A percentile compares a stretch with the other conserved stretches of the same genome.
Evolutionary conservation across 37 sponge, comb jelly and placozoan species (phyloP).

Genomic region (Spongia lamella): DNA sequence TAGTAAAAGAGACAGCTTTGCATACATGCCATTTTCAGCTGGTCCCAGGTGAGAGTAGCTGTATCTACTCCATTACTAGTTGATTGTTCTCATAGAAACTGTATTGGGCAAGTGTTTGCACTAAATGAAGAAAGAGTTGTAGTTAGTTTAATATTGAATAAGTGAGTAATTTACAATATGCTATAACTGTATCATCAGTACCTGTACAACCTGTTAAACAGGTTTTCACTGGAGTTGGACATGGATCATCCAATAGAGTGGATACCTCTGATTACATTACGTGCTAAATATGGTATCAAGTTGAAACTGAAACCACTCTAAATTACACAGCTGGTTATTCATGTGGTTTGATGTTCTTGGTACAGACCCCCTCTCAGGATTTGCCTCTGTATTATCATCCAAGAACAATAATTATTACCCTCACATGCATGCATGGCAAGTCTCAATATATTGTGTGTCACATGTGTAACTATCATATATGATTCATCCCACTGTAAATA

Average conservation of each 20-base stretch:
- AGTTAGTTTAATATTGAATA: conserved; percentile 51
- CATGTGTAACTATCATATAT: no score
- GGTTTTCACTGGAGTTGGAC: not conserved
- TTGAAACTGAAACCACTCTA: not conserved
- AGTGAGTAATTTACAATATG: conserved; percentile 41
- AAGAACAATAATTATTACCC: no score
- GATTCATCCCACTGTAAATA: no score
- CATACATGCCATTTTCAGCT: conserved; percentile 83
- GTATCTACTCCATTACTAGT: not conserved
- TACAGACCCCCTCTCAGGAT: no score
- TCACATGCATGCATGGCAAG: no score
- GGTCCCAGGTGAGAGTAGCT: conserved; percentile 55
- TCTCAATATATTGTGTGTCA: no score
- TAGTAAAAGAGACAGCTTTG: conserved; percentile 39
- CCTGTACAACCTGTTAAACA: not conserved
- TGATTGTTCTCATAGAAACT: conserved; percentile 63
- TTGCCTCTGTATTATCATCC: no score
- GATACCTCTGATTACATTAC: not conserved
- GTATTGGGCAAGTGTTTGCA: conserved; percentile 87
- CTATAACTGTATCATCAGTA: no score
- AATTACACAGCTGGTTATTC: no score
- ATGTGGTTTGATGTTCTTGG: no score
- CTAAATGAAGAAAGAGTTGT: conserved; percentile 69
- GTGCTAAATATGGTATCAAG: conserved; percentile 8
- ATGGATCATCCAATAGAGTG: not conserved